Evolutionary conservation across 1,140 invertebrate species (phyloP).

Genomic region (Diuraphis noxia): DNA sequence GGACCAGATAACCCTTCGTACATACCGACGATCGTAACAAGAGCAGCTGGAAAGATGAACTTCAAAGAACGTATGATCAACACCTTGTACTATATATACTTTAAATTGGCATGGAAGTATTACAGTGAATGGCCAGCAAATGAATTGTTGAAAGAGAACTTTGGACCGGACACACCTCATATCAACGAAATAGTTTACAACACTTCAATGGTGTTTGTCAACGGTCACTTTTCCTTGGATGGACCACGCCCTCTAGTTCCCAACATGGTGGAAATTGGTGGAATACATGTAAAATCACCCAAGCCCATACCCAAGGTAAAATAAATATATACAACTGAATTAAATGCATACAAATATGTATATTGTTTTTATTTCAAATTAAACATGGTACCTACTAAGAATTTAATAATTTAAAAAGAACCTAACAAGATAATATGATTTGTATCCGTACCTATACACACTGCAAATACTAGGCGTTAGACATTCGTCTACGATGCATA

Average conservation of each 20-base stretch:
- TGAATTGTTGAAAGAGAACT: slow-evolving; percentile 53
- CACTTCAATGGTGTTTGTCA: slow-evolving; percentile 68
- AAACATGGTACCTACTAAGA: not conserved
- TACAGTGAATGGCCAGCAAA: slow-evolving; percentile 36
- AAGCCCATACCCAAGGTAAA: slow-evolving; percentile 65
- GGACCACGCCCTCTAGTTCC: slow-evolving; percentile 66
- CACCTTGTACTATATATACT: slow-evolving; percentile 46
- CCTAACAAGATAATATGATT: not conserved
- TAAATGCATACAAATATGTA: not conserved
- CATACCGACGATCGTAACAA: slow-evolving; percentile 54
- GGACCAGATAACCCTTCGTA: slow-evolving; percentile 56
- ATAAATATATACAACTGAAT: not conserved
- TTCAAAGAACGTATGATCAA: slow-evolving; percentile 56
- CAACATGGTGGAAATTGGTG: slow-evolving; percentile 70
- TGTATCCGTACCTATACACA: not conserved
- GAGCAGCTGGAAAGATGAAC: slow-evolving; percentile 52
- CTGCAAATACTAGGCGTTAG: too few species aligned
- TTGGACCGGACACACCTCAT: slow-evolving; percentile 59
- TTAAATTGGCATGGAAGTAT: slow-evolving; percentile 19
- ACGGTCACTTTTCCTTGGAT: slow-evolving; percentile 68
- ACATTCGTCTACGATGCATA: not conserved
- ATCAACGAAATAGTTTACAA: slow-evolving; percentile 65
- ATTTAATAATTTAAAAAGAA: not conserved
- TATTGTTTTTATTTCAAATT: not conserved
- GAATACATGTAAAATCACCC: slow-evolving; percentile 66